A percentile compares a stretch with the other conserved stretches of the same genome.
Evolutionary conservation across 2,888 invertebrate species (phyloP).

Genomic region (Scaptomyza polygonia): DNA sequence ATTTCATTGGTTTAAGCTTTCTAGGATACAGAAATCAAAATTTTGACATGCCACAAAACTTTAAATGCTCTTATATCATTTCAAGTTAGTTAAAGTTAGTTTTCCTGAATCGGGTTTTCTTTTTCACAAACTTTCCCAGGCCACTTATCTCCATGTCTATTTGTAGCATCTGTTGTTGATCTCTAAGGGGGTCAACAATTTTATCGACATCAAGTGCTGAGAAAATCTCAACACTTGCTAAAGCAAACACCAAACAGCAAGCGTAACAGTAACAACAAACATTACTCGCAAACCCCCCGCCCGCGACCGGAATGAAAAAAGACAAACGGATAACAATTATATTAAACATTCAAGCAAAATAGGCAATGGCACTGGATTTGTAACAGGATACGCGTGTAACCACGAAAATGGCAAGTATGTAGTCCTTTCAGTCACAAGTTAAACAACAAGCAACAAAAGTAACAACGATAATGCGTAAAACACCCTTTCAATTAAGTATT

Average conservation of each 20-base stretch:
- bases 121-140: conserved; percentile 38
- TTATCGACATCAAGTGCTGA: conserved; percentile 53
- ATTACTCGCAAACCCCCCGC: too few relatives aligned
- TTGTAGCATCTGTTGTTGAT: conserved; percentile 50
- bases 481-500: conserved; percentile 83
- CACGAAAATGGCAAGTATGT: conserved; percentile 67
- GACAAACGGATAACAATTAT: conserved; percentile 78
- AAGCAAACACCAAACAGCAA: conserved; percentile 10
- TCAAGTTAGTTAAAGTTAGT: too few relatives aligned
- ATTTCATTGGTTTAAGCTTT: too few relatives aligned
- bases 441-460: conserved; percentile 7
- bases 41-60: too few relatives aligned
- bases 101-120: too few relatives aligned
- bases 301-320: too few relatives aligned
- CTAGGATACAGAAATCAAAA: too few relatives aligned
- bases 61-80: too few relatives aligned
- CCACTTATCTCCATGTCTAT: conserved; percentile 19
- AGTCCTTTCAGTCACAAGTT: conserved; percentile 15
- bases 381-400: conserved; percentile 84
- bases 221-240: conserved; percentile 67
- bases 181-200: conserved; percentile 33
- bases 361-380: conserved; percentile 80
- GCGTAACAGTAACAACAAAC: conserved; percentile 17
- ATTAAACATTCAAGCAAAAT: conserved; percentile 73
- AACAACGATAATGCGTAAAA: conserved; percentile 53